These are phyloP conservation scores for Luperina testacea DNA, from an alignment of 2,888 invertebrate genomes.

Conservation along the genomic window DNA sequence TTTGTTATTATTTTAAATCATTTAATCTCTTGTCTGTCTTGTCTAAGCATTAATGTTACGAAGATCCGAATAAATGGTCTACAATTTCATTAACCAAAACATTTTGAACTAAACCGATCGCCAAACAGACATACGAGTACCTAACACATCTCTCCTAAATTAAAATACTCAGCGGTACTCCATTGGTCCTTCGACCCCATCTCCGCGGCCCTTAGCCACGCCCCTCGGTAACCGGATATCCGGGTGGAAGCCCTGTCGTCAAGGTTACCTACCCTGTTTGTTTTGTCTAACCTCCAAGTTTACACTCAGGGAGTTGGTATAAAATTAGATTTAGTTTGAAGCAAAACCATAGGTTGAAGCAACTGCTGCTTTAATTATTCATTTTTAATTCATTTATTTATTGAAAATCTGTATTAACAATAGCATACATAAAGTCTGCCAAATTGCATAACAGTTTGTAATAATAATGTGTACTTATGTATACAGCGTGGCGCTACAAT, in stretches of 20 bases:
- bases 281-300: conserved; percentile 40
- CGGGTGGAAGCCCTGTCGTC: conserved; percentile 69
- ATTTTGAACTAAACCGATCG: neutral
- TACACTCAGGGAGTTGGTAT: neutral
- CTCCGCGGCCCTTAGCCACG: conserved; percentile 50
- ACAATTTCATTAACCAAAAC: neutral
- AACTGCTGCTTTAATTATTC: no score
- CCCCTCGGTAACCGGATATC: conserved; percentile 73
- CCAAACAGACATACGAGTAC: conserved; percentile 7
- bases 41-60: no score
- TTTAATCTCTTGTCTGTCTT: no score
- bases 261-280: conserved; percentile 65
- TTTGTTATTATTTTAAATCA: no score
- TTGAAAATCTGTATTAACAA: no score
- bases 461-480: no score
- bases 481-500: no score
- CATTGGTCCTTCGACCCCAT: conserved; percentile 53
- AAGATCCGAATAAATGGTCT: neutral
- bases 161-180: conserved; percentile 26
- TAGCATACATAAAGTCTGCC: no score
- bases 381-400: no score
- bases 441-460: no score
- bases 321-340: neutral
- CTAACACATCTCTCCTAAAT: conserved; percentile 38
- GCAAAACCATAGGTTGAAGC: neutral